Base-by-base conservation (phyloP, 1,140 invertebrate genomes). In the Bactericera cockerelli region DNA sequence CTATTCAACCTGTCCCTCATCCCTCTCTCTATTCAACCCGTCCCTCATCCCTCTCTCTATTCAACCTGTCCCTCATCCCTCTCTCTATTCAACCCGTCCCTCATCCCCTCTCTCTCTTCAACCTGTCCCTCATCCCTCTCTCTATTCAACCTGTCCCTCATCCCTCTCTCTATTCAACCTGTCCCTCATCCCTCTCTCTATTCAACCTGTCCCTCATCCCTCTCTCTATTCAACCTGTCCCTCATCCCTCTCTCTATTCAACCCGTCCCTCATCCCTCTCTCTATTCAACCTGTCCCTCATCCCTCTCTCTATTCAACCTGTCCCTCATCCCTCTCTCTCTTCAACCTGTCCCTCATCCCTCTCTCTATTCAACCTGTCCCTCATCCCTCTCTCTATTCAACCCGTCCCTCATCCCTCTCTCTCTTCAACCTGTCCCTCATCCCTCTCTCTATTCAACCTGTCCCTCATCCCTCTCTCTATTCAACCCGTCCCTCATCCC, bases 401-500 rank as follows among this genome's bases (percentile, higher is more conserved):
- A 36, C 33, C 33, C 33, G n/a, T 10, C 16, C 33, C 33, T 36
- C 60, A 58, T 62, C 62, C 66, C 65, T 64, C 64, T 65, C 62
- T 60, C 60, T 65, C 61, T 25, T 58, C 59, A 62, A 65, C 62
- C 65, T 66, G n/a, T n/a, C n/a, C n/a, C n/a, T 57, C 13, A 59
- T 62, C 63, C 62, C 59, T 62, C 65, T 31, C 21, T 65, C 64
- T 62, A 63, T 61, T 36, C 10, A 14, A 6, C 22, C 53, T n/a
- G n/a, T n/a, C 22, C 53, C 14, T 6, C 53, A 16, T 54, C 16
- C 11, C 22, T 22, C 14, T 54, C 16, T n/a, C 22, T 22, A 54
- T 54, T 22, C 14, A n/a, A 14, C 11, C 61, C 56, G 56, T 54
- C 39, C 56, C 59, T 49, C 21, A 56, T 59, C 61, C 58, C n/a